Evolutionary conservation across 2,113 vertebrate species (phyloP), one percentile per base, ranked within the genome.

Genomic region (Sciurus niger): DNA sequence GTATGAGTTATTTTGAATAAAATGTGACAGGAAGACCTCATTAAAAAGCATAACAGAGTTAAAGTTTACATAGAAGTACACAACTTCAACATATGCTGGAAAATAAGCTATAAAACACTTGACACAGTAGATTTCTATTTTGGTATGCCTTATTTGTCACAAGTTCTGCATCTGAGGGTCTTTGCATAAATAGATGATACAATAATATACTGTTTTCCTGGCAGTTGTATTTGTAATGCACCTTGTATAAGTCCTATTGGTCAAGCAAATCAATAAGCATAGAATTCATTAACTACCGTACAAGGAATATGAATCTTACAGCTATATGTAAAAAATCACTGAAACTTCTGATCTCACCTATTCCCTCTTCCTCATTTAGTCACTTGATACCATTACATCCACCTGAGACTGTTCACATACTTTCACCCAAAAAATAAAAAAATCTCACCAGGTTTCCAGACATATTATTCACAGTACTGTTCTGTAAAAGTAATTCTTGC

Each of bases 231-330:
- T 97, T 97, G 46, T 89, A 79, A 73, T 90, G 43, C n/a, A 13
- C 55, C 22, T 51, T 73, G 9, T 51, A 43, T 46, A 97, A 97
- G n/a, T 93, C 30, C 9, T 87, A 46, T 20, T 80, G 73, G 84
- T 82, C 84, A 97, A 97, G 48, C 25, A 90, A 40, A 96, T 97
- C 90, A 96, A 96, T 95, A 97, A 97, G n/a, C 84, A 92, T 40
- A 72, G 88, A 96, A 84, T 83, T 70, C 18, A 73, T 96, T 90
- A 95, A 48, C 43, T 92, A 65, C 51, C 92, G 4, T 53, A 55
- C 34, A 58, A 97, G 60, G 55, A 94, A 93, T 55, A 48, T 58
- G 58, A 88, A 96, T 95, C 5, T 82, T 76, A 22, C 6, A 83
- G 30, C 51, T 34, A 24, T 10, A 74, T 24, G 34, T 84, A 77